Evolutionary conservation across 2,888 invertebrate species (phyloP).

Genomic region (Lamproptera curius): DNA sequence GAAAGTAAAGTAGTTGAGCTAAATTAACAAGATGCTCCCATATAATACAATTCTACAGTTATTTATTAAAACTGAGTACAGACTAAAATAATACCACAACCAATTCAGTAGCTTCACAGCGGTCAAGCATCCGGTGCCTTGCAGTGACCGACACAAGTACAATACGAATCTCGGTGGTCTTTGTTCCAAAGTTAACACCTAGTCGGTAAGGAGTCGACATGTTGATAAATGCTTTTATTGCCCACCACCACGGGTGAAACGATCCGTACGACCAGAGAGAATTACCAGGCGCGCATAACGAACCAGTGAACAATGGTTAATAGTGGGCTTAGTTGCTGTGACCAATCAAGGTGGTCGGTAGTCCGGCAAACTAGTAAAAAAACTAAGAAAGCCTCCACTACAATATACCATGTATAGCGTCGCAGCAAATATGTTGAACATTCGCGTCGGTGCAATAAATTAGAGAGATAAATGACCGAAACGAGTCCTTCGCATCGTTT

Average conservation of each 20-base stretch:
- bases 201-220: slow-evolving; percentile 33
- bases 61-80: too few relatives aligned
- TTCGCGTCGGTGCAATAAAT: slow-evolving; percentile 72
- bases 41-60: too few relatives aligned
- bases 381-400: slow-evolving; percentile 36
- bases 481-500: slow-evolving; percentile 66
- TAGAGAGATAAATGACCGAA: slow-evolving; percentile 73
- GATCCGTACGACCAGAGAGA: slow-evolving; percentile 54
- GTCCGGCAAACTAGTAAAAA: slow-evolving; percentile 32
- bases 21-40: too few relatives aligned
- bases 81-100: too few relatives aligned
- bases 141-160: not conserved
- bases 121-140: slow-evolving; percentile 15
- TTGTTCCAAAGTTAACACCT: slow-evolving; percentile 58
- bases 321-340: slow-evolving; percentile 46
- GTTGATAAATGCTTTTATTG: slow-evolving; percentile 60
- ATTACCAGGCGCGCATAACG: slow-evolving; percentile 57
- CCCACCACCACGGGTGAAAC: slow-evolving; percentile 48
- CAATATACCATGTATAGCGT: slow-evolving; percentile 46
- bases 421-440: slow-evolving; percentile 63
- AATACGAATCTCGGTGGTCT: slow-evolving; percentile 49
- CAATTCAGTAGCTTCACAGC: too few relatives aligned
- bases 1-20: too few relatives aligned
- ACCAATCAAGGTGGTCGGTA: slow-evolving; percentile 53
- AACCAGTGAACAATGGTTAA: slow-evolving; percentile 60